A percentile compares a stretch with the other conserved stretches of the same genome.
phyloP scores from a whole-genome alignment of 2,888 invertebrate genomes.

The Brassicogethes aeneus region DNA sequence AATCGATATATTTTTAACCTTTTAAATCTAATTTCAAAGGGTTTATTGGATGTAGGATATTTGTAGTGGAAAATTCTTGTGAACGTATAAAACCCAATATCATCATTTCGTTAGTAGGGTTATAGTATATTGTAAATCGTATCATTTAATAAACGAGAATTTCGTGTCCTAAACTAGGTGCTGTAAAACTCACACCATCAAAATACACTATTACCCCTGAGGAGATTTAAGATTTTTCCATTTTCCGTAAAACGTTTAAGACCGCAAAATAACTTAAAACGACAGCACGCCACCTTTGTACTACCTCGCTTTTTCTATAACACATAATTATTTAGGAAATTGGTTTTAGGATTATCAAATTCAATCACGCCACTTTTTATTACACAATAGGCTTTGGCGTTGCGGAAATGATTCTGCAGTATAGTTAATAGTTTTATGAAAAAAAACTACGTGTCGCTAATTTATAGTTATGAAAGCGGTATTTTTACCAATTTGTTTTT shows the following conservation, averaged over 20 bases:
- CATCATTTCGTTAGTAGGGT: not conserved
- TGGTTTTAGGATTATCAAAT: not conserved
- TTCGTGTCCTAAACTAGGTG: not conserved
- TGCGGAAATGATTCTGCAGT: no score
- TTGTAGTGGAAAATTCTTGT: no score
- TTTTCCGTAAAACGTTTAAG: not conserved
- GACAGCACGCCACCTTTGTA: constrained; percentile 1
- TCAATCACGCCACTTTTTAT: not conserved
- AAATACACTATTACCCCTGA: not conserved
- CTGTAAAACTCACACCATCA: not conserved
- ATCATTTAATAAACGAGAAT: not conserved
- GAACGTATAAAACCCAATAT: no score
- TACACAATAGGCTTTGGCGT: no score
- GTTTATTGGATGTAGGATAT: no score
- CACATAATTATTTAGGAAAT: not conserved
- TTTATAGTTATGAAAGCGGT: no score
- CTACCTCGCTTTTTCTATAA: not conserved
- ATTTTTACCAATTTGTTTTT: no score
- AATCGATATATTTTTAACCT: no score
- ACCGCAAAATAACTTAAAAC: constrained; percentile 1
- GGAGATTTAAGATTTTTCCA: not conserved
- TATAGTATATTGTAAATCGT: not conserved
- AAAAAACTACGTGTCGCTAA: no score
- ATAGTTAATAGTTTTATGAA: no score
- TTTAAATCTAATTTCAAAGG: no score